Evolutionary conservation across 2,797 vertebrate species (phyloP).

Genomic region (Eptatretus atami): DNA sequence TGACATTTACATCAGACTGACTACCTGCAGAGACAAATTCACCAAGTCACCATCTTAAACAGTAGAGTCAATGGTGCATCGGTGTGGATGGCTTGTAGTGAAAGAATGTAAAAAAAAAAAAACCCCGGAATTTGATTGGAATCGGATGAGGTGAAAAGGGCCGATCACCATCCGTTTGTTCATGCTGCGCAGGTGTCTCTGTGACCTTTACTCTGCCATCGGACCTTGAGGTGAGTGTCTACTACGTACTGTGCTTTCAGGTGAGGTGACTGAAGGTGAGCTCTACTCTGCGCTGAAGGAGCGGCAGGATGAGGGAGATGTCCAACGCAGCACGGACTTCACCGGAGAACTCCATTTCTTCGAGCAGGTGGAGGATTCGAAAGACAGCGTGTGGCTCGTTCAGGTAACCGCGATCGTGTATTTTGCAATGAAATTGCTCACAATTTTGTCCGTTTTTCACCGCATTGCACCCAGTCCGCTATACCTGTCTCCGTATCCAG

Average conservation of each 20-base stretch:
- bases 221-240: background rate
- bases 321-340: constrained; percentile 45
- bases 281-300: constrained; percentile 79
- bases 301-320: constrained; percentile 6
- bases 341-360: constrained; percentile 95
- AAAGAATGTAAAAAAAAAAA: no score
- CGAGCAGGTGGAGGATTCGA: constrained; percentile 83
- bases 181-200: no score
- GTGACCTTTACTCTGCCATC: no score
- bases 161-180: no score
- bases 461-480: background rate
- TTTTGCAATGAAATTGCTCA: background rate
- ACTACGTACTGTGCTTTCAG: constrained; percentile 15
- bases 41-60: no score
- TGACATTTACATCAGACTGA: no score
- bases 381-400: constrained; percentile 90
- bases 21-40: no score
- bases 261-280: constrained; percentile 72
- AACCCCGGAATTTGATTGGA: no score
- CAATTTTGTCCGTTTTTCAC: background rate
- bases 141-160: no score
- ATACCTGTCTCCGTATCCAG: no score
- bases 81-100: no score
- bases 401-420: constrained; percentile 26
- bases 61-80: no score